Evolutionary conservation across 2,113 vertebrate genomes (phyloP), one percentile per base, ranked within the genome.

Genomic region (Mirza zaza): DNA sequence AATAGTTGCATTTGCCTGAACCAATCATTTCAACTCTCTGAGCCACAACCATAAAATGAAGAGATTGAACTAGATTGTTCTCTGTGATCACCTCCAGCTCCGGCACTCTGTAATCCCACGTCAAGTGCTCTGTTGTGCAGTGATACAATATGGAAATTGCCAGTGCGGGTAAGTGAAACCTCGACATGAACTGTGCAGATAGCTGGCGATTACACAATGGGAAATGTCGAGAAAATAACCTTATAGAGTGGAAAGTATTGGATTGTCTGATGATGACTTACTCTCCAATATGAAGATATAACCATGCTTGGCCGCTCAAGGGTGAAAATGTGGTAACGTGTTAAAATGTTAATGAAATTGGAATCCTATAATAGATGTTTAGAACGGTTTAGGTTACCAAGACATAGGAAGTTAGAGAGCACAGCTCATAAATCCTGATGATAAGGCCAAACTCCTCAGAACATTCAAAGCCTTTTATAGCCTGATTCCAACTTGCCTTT

Each of bases 241-340:
- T 98, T 98, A 98, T 98, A 98, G 97, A 96, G 98, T 98, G 98
- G 98, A 99, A 99, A 97, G 97, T 87, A 99, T 98, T 98, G 98
- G 97, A 94, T 97, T 98, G 98, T 98, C 98, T 98, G 97, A 95
- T 98, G 98, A 97, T 92, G 90, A 98, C 96, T 91, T 98, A 93
- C 65, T 97, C 93, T 86, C 98, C 98, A 98, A 98, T 97, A 98
- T 93, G 95, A 97, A 98, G 96, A 98, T 98, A 97, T 98, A 98
- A 97, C 96, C 70, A 98, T 36, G 92, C 97, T 98, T 98, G 98
- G 97, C 95, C 73, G 97, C 98, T 98, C 98, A 98, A 98, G 98
- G 97, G 93, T 98, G 95, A 98, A 98, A 98, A 98, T 67, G 50
- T 87, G 7, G 70, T 94, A 97, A 97, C 93, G 87, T 98, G 95